Base-by-base conservation (phyloP, 2,113 vertebrate genomes). In the Mirza zaza region DNA sequence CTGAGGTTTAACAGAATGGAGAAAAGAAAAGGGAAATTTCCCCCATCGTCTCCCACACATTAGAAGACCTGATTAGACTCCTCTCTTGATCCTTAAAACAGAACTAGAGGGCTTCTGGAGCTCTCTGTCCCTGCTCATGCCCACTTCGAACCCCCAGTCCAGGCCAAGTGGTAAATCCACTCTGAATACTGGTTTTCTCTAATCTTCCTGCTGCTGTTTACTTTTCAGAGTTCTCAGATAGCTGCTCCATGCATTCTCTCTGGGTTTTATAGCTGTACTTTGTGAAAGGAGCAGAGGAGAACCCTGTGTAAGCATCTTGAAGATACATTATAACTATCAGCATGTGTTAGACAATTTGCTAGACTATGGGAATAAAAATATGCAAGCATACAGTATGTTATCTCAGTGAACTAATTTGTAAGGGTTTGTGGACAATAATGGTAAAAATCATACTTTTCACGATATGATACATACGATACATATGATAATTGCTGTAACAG, bases 141-240 rank as follows among this genome's bases (percentile, higher is more conserved):
- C 55, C n/a, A 27, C 36, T 36, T 76, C 10, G 2, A 77, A 27
- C 32, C 17, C 14, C 32, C 3, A 32, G 0, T 45, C 48, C 29
- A 87, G 36, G 27, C 25, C 13, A 63, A 10, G 76, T 17, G 75
- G 34, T 82, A 65, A 76, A 70, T 77, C 82, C 14, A 89, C 27
- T 87, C 76, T 29, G 15, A 70, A 81, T 70, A 42, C 63, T 88
- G 18, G 12, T 63, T 34, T 20, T 83, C 67, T 36, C 25, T 34
- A 83, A 0, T 67, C 21, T 83, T 80, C 14, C 11, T 84, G 61
- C 25, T 84, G 27, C 61, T 29, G 27, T 27, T 63, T 63, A 14
- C 25, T 79, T 91, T 87, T 84, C 8, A 63, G 21, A 68, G 29
- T n/a, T 42, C 29, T 95, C 80, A 84, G 45, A 52, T 70, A 96